Conservation (phyloP, 2,113 vertebrate species). For the Pluvialis apricaria region DNA sequence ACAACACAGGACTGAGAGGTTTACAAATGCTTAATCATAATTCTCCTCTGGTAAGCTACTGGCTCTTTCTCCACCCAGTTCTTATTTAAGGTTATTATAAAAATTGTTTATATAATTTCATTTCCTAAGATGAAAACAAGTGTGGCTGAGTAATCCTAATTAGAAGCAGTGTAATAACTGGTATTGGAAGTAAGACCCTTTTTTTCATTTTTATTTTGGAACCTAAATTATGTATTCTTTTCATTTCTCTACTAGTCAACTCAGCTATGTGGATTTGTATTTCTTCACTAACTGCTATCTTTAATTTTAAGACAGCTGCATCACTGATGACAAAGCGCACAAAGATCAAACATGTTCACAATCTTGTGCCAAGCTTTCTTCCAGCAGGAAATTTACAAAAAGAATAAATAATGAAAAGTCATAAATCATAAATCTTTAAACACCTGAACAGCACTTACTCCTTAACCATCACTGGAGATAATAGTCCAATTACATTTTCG, state of each 20-base stretch:
- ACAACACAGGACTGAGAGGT: not conserved
- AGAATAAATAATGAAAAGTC: conserved; percentile 44
- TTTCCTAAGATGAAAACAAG: conserved; percentile 6
- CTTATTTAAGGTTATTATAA: not conserved
- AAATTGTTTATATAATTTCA: not conserved
- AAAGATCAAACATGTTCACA: conserved; percentile 8
- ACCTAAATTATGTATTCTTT: not conserved
- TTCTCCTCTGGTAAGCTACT: not conserved
- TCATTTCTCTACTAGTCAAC: not conserved
- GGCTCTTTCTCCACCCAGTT: not conserved
- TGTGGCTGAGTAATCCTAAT: not conserved
- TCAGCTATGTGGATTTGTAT: not conserved
- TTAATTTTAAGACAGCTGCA: conserved; percentile 33
- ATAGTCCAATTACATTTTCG: not conserved
- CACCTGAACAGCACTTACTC: not conserved
- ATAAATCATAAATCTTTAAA: conserved; percentile 24
- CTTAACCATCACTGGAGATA: not conserved
- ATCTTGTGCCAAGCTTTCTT: not conserved
- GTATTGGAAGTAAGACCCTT: not conserved
- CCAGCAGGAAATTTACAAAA: conserved; percentile 7
- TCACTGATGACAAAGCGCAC: not conserved
- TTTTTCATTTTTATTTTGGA: not conserved
- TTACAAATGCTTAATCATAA: not conserved
- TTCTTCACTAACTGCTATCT: conserved; percentile 20
- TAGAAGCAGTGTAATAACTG: not conserved